Evolutionary conservation across 2,797 vertebrate species (phyloP).

Genomic region (Notoglanidium macrostoma): DNA sequence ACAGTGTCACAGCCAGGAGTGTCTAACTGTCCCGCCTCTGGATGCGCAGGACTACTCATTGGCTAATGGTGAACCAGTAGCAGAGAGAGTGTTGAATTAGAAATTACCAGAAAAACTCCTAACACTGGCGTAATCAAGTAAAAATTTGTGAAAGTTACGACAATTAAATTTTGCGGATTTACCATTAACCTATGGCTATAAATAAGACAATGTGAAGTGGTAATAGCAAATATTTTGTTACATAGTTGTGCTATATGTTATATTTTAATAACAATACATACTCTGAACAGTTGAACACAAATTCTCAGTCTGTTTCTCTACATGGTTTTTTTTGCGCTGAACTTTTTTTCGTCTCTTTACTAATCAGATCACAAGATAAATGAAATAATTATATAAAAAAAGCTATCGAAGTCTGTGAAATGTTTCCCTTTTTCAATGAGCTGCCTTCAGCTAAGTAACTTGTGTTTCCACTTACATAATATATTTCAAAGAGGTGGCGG

Average conservation of each 20-base stretch:
- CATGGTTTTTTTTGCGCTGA: not conserved
- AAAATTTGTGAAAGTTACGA: not conserved
- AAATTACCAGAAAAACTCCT: not conserved
- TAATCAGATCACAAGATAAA: not conserved
- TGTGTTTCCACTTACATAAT: not conserved
- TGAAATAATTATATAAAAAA: not conserved
- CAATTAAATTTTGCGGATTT: not conserved
- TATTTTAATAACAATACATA: not conserved
- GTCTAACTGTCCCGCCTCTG: not conserved
- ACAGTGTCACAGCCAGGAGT: not conserved
- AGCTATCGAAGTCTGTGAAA: not conserved
- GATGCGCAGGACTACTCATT: not conserved
- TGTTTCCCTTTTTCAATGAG: not conserved
- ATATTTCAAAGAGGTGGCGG: not conserved
- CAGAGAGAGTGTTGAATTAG: not conserved
- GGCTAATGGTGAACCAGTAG: not conserved
- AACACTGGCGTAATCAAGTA: not conserved
- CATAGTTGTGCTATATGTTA: not conserved
- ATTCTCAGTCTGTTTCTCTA: not conserved
- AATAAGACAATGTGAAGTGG: not conserved
- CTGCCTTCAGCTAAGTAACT: not conserved
- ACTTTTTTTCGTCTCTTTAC: not conserved
- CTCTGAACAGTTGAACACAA: not conserved
- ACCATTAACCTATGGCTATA: not conserved
- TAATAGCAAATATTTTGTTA: not conserved